Evolutionary conservation across 2,888 invertebrate genomes (phyloP), one percentile per base, ranked within the genome.

Genomic region (Pollenia griseotomentosa): DNA sequence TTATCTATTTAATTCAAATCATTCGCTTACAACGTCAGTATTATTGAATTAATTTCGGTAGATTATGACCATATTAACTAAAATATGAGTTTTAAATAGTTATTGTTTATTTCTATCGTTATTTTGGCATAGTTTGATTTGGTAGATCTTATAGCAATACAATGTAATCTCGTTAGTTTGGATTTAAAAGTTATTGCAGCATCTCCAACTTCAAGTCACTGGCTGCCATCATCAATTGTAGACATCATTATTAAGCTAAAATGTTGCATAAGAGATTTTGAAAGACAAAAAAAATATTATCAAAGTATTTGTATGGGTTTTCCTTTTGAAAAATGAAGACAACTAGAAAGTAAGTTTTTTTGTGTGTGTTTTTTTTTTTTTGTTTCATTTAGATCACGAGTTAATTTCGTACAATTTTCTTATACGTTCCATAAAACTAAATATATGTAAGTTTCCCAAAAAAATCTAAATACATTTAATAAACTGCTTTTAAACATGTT

Each of bases 361-460:
- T n/a, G 46, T 12, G 14, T 55, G 44, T n/a, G 12, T 48, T 46
- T 83, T 55, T n/a, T n/a, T n/a, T n/a, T n/a, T 23, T 48, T 73
- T 61, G 40, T 51, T 61, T 19, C 74, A 68, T 74, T 85, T 79
- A 61, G 61, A 79, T 85, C 84, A 85, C 84, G 84, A 85, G 46
- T 66, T 70, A 23, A 79, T 74, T 33, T 33, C 73, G 65, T 55
- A 42, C 12, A 19, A 77, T 63, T 74, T 68, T 48, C 12, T 59
- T 51, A 14, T 14, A 55, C 40, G 2, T 48, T 40, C 48, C 16
- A 40, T 23, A 48, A 51, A 14, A 9, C n/a, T 14, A 51, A 53
- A 19, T 5, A 33, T 4, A 33, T 33, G 33, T 33, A 6, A 0
- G 33, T 33, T 33, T 33, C 6, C 2, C 23, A 23, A 23, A 23